A percentile compares a stretch with the other conserved stretches of the same genome.
phyloP scores from a whole-genome alignment of 1,140 invertebrate species.

The Orchesella cincta region DNA sequence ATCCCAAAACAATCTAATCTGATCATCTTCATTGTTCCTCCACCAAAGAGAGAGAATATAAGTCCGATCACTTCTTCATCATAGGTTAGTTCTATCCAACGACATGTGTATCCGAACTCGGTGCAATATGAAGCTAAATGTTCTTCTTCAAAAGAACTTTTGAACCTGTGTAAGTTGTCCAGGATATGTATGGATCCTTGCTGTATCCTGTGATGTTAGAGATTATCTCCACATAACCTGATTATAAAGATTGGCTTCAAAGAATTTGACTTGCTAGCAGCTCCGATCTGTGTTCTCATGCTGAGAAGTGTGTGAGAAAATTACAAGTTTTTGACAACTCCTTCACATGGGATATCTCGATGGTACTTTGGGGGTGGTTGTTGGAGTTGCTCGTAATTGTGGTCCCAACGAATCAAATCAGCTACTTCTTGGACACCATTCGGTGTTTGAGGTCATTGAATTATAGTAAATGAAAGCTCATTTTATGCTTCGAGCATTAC shows the following conservation, averaged over 20 bases:
- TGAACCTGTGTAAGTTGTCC: constrained; percentile 52
- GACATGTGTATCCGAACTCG: constrained; percentile 65
- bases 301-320: constrained; percentile 50
- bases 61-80: constrained; percentile 86
- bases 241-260: constrained; percentile 64
- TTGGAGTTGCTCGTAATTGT: not conserved
- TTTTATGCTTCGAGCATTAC: no score
- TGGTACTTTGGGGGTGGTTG: not conserved
- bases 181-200: constrained; percentile 53
- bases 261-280: constrained; percentile 62
- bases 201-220: constrained; percentile 64
- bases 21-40: constrained; percentile 68
- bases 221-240: constrained; percentile 61
- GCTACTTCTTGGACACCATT: not conserved
- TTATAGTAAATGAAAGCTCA: no score
- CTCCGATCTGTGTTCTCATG: constrained; percentile 55
- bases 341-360: constrained; percentile 13
- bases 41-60: constrained; percentile 79
- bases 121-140: not conserved
- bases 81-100: constrained; percentile 80
- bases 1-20: constrained; percentile 83
- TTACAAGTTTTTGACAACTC: constrained; percentile 50
- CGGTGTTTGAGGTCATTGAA: not conserved
- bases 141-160: constrained; percentile 48
- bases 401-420: not conserved